Base-by-base conservation (phyloP, 2,113 vertebrate species). In the Hyaena hyaena region DNA sequence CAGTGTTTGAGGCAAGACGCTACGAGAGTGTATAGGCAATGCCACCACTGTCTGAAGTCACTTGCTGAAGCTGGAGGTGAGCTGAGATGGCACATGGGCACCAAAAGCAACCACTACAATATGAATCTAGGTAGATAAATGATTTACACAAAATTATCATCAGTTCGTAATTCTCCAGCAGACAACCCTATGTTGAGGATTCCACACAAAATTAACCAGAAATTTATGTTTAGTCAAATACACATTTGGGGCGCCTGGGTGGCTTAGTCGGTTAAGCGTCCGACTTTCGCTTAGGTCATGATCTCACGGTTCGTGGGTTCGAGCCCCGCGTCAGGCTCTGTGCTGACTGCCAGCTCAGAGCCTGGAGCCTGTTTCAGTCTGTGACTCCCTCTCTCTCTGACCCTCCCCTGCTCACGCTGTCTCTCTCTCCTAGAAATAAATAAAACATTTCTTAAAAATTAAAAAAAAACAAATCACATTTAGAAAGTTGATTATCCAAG, bases 21-120 rank as follows among this genome's bases (percentile, higher is more conserved):
- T 58, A 1, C 16, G 10, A n/a, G 17, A 14, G 26, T 43, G 0
- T 0, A 0, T 1, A 17, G 28, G 39, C 39, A 31, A 15, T 3
- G 7, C 63, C 26, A 16, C 14, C 28, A 45, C 48, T 3, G 7
- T 10, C 21, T 9, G 0, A 77, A 77, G 16, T 77, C 17, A 4
- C 31, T 2, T 19, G 12, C 68, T 35, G 82, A 43, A 43, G 10
- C 26, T 28, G 53, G 43, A 61, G 10, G 5, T 10, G 12, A 90
- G 7, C 66, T 17, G 33, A 85, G 33, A 63, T 16, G 33, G 24
- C 6, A 35, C 26, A 4, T 0, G 0, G 28, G 21, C 23, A 6
- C 65, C 7, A 1, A 8, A 39, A 58, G n/a, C 35, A 58, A 55
- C 88, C 43, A 12, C 23, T 79, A 5, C 24, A 9, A 4, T 14